Percentiles rank a stretch among this genome's conserved stretches.
Conservation (phyloP, 2,888 invertebrate species). For the Rhaphigaster nebulosa region DNA sequence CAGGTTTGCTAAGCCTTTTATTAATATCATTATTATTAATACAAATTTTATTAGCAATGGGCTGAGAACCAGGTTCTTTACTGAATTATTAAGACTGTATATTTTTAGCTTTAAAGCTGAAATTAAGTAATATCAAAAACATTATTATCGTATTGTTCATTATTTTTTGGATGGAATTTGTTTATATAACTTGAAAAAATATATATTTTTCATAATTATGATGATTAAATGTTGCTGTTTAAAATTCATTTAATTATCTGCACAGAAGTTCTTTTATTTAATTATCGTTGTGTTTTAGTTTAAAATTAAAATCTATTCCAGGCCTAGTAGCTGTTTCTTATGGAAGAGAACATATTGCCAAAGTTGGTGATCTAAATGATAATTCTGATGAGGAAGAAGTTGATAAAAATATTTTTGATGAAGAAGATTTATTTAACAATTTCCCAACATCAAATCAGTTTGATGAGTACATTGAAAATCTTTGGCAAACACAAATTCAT, state of each 20-base stretch:
- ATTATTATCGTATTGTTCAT: neutral
- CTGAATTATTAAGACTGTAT: too few species aligned
- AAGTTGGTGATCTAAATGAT: conserved; percentile 61
- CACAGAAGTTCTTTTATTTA: neutral
- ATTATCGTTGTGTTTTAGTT: neutral
- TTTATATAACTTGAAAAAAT: neutral
- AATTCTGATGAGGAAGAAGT: conserved; percentile 64
- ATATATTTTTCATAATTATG: neutral
- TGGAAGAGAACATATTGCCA: conserved; percentile 62
- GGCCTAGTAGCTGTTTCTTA: conserved; percentile 65
- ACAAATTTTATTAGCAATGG: too few species aligned
- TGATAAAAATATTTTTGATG: conserved; percentile 47
- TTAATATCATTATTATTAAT: too few species aligned
- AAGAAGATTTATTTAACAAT: conserved; percentile 8
- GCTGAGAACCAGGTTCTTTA: too few species aligned
- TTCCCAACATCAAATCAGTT: conserved; percentile 41
- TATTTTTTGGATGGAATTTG: neutral
- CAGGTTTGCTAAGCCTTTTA: too few species aligned
- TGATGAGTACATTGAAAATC: conserved; percentile 32
- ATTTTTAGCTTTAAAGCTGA: too few species aligned
- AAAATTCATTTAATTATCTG: neutral
- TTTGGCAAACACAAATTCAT: conserved; percentile 24
- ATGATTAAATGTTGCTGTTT: neutral
- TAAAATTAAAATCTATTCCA: conserved; percentile 40
- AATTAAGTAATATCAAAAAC: neutral